Conservation (phyloP, 35 echinoderm and acorn worm species). For the Apostichopus californicus region DNA sequence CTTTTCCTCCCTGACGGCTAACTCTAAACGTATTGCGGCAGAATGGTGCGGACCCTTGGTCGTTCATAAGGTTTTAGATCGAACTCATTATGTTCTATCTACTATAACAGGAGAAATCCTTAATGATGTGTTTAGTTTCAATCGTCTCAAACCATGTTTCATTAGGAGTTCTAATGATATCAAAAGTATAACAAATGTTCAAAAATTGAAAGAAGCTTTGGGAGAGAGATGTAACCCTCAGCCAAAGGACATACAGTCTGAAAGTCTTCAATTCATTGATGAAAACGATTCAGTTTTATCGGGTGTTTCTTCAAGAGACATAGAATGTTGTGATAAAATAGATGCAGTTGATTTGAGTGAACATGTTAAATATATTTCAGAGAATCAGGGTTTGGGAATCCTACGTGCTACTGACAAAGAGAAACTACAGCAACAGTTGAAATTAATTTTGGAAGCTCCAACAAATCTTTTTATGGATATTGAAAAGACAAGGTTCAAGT, state of each 20-base stretch:
- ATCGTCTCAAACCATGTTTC: conserved; percentile 67
- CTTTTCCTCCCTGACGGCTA: conserved; percentile 63
- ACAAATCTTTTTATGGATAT: neutral
- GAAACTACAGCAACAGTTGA: neutral
- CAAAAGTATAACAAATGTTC: conserved; percentile 48
- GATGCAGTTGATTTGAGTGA: neutral
- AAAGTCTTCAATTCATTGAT: conserved; percentile 57
- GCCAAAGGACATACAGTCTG: neutral
- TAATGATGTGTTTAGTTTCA: conserved; percentile 57
- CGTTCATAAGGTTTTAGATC: conserved; percentile 55
- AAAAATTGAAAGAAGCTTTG: conserved; percentile 47
- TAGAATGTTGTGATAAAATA: neutral
- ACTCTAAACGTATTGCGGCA: conserved; percentile 65
- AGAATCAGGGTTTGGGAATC: neutral
- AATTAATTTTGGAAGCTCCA: neutral
- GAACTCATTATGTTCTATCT: conserved; percentile 65
- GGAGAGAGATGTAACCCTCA: neutral
- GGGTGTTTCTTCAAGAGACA: neutral
- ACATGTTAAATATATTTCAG: neutral
- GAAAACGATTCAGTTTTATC: conserved; percentile 46
- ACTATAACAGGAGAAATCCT: conserved; percentile 55
- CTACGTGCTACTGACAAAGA: neutral
- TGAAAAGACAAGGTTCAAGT: neutral
- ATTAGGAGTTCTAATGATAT: conserved; percentile 31
- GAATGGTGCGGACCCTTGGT: conserved; percentile 58